Evolutionary conservation across 2,113 vertebrate species (phyloP), one percentile per base, ranked within the genome.

Genomic region (Lontra canadensis): DNA sequence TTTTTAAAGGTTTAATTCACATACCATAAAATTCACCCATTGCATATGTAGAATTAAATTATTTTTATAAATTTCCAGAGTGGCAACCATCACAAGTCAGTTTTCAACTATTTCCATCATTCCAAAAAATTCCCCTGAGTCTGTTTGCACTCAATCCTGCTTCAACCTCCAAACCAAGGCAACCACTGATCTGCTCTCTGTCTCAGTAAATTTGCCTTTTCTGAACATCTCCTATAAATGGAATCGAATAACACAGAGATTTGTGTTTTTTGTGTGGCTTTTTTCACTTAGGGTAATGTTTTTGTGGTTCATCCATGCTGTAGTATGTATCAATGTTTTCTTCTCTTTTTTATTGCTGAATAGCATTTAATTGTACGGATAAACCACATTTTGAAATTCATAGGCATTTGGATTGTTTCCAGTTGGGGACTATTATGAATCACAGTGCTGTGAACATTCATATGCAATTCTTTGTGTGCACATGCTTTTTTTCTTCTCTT

Each of bases 341-440:
- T 88, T 63, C 55, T 49, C 83, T 88, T 93, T 52, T 79, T 79
- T 67, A 85, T 44, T 85, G 34, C 52, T 52, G 52, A 79, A 74
- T 65, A 84, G 9, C 44, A 88, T 63, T 76, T 93, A 96, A 85
- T 84, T 85, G 76, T 44, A 95, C 10, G 18, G 36, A 49, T 55
- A 76, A 1, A n/a, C 69, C 78, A 78, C 73, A 92, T 86, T 96
- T 93, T 88, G 12, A 78, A 88, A 91, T 65, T 57, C 57, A 71
- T 39, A 29, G 26, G 57, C 82, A 67, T 92, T 71, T 82, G 47
- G 59, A 81, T 86, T 89, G 36, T 74, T 94, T 88, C 87, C 84
- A 94, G 44, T 69, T 85, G 76, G 11, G 11, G 17, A 47, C 25
- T 81, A 55, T 89, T 84, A 78, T 49, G 36, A 83, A 61, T 17